Percentiles rank a stretch among this genome's conserved stretches.
These are phyloP conservation scores for Bibio marci DNA, from an alignment of 2,888 invertebrate species.

Conservation along the genomic window DNA sequence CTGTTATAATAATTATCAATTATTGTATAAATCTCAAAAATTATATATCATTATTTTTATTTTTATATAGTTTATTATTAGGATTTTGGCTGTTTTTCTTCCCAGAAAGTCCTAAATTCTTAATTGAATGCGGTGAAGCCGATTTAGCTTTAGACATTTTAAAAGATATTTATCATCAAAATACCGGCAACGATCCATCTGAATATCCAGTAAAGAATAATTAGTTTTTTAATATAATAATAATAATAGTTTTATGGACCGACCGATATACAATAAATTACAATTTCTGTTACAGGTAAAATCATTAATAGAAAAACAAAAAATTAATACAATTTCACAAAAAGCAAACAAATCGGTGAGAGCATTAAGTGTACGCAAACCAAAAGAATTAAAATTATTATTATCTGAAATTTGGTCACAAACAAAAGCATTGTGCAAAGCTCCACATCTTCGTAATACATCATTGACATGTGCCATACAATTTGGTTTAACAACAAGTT, in stretches of 20 bases:
- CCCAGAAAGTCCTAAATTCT: constrained; percentile 70
- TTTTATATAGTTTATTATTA: constrained; percentile 15
- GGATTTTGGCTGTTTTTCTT: constrained; percentile 51
- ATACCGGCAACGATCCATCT: constrained; percentile 50
- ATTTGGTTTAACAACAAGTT: constrained; percentile 70
- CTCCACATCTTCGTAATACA: constrained; percentile 59
- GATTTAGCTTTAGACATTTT: constrained; percentile 55
- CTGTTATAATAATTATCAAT: too few relatives aligned
- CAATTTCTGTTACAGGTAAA: constrained; percentile 35
- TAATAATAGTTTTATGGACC: not conserved
- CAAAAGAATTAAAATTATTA: constrained; percentile 51
- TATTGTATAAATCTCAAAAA: constrained; percentile 18
- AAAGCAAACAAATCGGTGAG: constrained; percentile 48
- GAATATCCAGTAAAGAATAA: constrained; percentile 51
- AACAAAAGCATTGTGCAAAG: constrained; percentile 53
- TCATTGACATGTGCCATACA: constrained; percentile 63
- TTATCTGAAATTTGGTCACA: constrained; percentile 55
- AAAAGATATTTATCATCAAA: constrained; percentile 48
- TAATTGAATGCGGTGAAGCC: constrained; percentile 61
- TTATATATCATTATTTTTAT: too few relatives aligned
- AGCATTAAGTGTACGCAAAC: constrained; percentile 50
- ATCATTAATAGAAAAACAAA: constrained; percentile 48
- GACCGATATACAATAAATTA: too few relatives aligned
- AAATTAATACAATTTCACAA: constrained; percentile 43
- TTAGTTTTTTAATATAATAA: not conserved